Evolutionary conservation across 1,140 invertebrate genomes (phyloP), one percentile per base, ranked within the genome.

Genomic region (Ips nitidus): DNA sequence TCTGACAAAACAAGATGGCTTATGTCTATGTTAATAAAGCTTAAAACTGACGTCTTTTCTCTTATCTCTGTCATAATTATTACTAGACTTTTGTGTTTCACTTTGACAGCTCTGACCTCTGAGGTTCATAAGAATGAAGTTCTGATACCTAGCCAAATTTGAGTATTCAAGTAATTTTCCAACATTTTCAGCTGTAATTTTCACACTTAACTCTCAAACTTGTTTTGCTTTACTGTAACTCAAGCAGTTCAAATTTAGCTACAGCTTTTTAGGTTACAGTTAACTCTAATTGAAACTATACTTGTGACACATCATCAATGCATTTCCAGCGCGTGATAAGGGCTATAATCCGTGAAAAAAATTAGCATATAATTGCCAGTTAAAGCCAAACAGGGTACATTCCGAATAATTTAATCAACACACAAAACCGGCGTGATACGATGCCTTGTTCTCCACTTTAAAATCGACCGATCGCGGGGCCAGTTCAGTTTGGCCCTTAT

Each of bases 391-490:
- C 41, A 36, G 41, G n/a, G 60, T 55, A 62, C 58, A 69, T 62
- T 61, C 66, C 58, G 50, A 69, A 69, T 69, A 55, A 69, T 69
- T 69, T 69, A 69, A 69, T 69, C 52, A 69, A 69, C 59, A 62
- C 37, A 56, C 56, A 68, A 59, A 68, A 39, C 60, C 56, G 66
- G 43, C 52, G 42, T 52, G 56, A 56, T 58, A 41, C 64, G 64
- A 58, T 45, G 42, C 45, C 55, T 59, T 55, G 64, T 57, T 58
- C 64, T 66, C 55, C 56, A 66, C 55, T 66, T 58, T 58, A 66
- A 66, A 66, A 66, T 66, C 64, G 64, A 66, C 64, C 64, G 64
- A 66, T 58, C 42, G 41, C 42, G 43, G 6, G 53, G 3, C 7
- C 55, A 53, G 4, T 3, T 45, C 42, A 62, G n/a, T 62, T 56